Evolutionary conservation across 2,888 invertebrate species (phyloP).

Genomic region (Cataglyphis albicans): DNA sequence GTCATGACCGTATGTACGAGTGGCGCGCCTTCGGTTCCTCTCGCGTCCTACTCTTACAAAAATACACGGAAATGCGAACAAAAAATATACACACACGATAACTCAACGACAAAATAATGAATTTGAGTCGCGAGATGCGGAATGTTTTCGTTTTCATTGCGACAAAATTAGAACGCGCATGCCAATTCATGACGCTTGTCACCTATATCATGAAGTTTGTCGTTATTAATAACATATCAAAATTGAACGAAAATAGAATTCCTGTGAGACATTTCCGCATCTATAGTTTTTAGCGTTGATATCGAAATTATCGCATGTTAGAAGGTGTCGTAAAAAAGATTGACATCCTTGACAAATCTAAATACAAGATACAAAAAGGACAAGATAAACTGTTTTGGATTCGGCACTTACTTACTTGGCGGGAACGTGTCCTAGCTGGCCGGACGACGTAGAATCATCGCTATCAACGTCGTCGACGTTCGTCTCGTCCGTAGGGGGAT

Average conservation of each 20-base stretch:
- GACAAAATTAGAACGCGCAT: background rate
- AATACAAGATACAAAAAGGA: background rate
- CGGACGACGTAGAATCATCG: conserved; percentile 72
- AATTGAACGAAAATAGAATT: conserved; percentile 5
- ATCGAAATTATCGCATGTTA: background rate
- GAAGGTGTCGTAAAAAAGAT: background rate
- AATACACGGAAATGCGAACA: background rate
- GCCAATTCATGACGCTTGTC: background rate
- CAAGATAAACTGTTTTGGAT: background rate
- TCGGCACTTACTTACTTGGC: conserved; percentile 76
- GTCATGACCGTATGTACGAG: background rate
- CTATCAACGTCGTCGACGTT: conserved; percentile 69
- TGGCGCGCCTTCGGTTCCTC: background rate
- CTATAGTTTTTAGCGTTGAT: background rate
- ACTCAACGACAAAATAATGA: background rate
- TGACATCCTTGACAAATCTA: background rate
- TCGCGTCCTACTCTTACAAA: conserved; percentile 13
- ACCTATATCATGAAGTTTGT: background rate
- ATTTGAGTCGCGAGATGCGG: background rate
- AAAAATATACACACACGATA: background rate
- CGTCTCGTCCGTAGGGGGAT: conserved; percentile 64
- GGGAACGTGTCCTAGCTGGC: conserved; percentile 72
- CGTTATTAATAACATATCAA: background rate
- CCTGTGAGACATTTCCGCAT: background rate
- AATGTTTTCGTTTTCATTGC: background rate